These are phyloP conservation scores for Heptranchias perlo DNA, from an alignment of 2,113 vertebrate species.

Conservation along the genomic window DNA sequence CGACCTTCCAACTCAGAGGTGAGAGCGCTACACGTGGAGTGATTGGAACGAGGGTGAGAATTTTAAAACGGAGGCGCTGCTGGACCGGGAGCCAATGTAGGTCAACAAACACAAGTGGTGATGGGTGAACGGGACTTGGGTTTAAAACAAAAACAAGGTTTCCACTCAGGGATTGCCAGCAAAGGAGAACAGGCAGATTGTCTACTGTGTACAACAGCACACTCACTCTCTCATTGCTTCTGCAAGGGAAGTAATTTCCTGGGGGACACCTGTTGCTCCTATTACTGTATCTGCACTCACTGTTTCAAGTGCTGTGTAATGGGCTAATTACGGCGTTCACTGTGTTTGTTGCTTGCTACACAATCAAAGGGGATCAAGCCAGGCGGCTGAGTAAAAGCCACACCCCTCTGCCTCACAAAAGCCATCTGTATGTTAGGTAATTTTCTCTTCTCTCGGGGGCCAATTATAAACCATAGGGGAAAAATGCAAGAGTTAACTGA, in stretches of 20 bases:
- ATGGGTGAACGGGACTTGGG: not conserved
- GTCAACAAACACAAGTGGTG: not conserved
- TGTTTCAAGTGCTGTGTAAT: constrained; percentile 54
- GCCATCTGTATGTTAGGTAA: constrained; percentile 49
- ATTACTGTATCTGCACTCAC: constrained; percentile 46
- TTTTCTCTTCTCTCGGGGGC: constrained; percentile 48
- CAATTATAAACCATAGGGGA: constrained; percentile 47
- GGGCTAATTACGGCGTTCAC: constrained; percentile 56
- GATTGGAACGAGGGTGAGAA: not conserved
- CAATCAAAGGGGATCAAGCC: constrained; percentile 46
- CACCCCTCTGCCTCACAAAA: constrained; percentile 46
- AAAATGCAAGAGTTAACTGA: constrained; percentile 35
- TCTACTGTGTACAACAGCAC: not conserved
- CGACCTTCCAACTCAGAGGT: not conserved
- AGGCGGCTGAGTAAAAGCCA: constrained; percentile 40
- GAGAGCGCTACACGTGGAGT: not conserved
- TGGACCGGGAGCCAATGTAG: not conserved
- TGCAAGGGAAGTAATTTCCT: constrained; percentile 38
- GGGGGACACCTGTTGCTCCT: constrained; percentile 45
- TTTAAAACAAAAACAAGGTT: not conserved
- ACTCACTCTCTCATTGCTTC: not conserved
- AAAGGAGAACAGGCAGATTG: not conserved
- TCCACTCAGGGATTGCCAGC: not conserved
- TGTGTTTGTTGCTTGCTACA: constrained; percentile 52
- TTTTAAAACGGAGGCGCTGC: not conserved